Evolutionary conservation across 2,888 invertebrate genomes (phyloP), one percentile per base, ranked within the genome.

Genomic region (Nemoura dubitans): DNA sequence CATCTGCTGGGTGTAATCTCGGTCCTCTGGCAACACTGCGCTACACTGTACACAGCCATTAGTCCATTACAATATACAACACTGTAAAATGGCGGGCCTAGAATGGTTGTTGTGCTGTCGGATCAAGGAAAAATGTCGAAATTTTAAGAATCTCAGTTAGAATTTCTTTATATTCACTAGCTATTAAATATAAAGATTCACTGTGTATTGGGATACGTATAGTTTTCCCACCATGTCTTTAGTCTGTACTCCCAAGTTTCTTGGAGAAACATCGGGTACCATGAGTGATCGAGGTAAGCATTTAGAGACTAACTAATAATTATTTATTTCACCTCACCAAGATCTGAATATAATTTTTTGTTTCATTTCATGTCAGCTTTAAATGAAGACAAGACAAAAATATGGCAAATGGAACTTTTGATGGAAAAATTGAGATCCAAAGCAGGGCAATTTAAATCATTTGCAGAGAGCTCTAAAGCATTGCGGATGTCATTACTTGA

Each of bases 391-490:
- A 95, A 95, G 90, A 93, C 93, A 88, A 95, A 94, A 91, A 94
- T 95, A 92, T 95, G 95, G 94, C 96, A 97, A 91, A 94, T 96
- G 92, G 97, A 97, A 91, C 94, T 97, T 87, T 93, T 98, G 88
- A 98, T 98, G 98, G 98, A 98, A 91, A 97, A 97, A 90, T 92
- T 98, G 86, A 94, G 98, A 87, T 96, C 96, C 80, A 97, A 97
- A 92, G 94, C 96, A 88, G 94, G 95, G 85, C 96, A 97, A 89
- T 95, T 95, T 89, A 97, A 97, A 92, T 95, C 96, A 88, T 94
- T 98, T 91, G 93, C 94, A 87, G 98, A 98, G 91, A 96, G 96
- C 88, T 96, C 98, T 27, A 98, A 98, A 92, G 95, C 96, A 89
- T 94, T 98, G 89, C 94, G 97, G 89, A 96, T 97, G 95, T 95